Evolutionary conservation across 2,797 vertebrate species (phyloP), one percentile per base, ranked within the genome.

Genomic region (Botia kubotai): DNA sequence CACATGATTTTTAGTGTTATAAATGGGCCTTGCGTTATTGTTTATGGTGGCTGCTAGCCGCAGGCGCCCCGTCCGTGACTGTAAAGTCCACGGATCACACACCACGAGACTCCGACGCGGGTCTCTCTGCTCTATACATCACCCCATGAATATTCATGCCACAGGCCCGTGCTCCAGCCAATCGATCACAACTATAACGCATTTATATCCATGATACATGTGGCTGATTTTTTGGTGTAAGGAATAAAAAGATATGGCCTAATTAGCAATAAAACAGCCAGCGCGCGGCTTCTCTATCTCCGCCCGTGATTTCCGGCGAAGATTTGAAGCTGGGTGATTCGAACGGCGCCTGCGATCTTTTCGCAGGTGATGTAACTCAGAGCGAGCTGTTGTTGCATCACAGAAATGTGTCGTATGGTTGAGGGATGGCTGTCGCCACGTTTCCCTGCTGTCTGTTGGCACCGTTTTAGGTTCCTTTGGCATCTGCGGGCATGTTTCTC

Each of bases 121-220:
- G 69, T 77, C 76, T 39, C 79, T 39, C 58, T 43, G 58, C 67
- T 73, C 75, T 67, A 74, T 81, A 84, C 80, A 84, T 82, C 75
- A 79, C 68, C 39, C 62, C 75, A 86, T 89, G 85, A 82, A 89
- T 87, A 87, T 89, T 86, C 87, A 89, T 86, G 79, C 77, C 50
- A 79, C 67, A 72, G 80, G 81, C 75, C 77, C 75, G 6, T 6
- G 76, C 82, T 82, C 77, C 79, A 87, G 82, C 62, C 74, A 85
- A 86, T 89, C 77, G 72, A 83, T 84, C 81, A 81, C 66, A 55
- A 77, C 66, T 63, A 74, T 80, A 87, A 81, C 43, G 79, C 79
- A 77, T 81, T 87, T 87, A 87, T 85, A 85, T 77, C 76, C 60
- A 82, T 86, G 86, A 73, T 80, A 75, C 86, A 87, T 78, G 83